Evolutionary conservation across 1,140 invertebrate species (phyloP).

Genomic region (Monochamus saltuarius): DNA sequence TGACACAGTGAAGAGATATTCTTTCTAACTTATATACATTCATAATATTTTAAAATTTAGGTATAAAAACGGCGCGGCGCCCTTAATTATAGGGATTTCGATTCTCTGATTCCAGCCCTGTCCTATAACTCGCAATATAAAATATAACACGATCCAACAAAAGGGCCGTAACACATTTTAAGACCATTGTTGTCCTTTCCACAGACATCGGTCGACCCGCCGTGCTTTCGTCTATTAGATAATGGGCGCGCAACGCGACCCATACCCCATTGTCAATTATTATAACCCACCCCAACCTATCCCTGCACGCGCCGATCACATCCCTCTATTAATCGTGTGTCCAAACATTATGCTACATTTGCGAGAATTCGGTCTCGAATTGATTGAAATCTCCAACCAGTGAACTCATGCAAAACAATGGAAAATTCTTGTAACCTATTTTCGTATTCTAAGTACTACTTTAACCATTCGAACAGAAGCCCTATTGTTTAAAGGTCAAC

Average conservation of each 20-base stretch:
- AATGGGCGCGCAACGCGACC: conserved; percentile 17
- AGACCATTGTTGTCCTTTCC: conserved; percentile 24
- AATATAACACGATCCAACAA: background rate
- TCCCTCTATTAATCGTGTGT: conserved; percentile 29
- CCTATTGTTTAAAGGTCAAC: too few relatives aligned
- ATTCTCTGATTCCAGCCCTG: background rate
- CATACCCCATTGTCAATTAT: conserved; percentile 19
- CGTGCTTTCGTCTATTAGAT: conserved; percentile 16
- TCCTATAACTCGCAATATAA: background rate
- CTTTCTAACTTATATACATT: too few relatives aligned
- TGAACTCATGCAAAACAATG: background rate
- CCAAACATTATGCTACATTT: conserved; percentile 31
- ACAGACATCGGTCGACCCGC: conserved; percentile 8
- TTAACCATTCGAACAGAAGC: too few relatives aligned
- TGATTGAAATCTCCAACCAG: conserved; percentile 5
- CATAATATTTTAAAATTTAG: too few relatives aligned
- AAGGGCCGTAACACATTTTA: conserved; percentile 21
- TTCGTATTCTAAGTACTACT: too few relatives aligned
- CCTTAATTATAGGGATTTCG: too few relatives aligned
- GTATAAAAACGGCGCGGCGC: too few relatives aligned
- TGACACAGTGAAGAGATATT: too few relatives aligned
- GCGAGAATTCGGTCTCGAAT: conserved; percentile 15
- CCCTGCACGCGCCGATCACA: conserved; percentile 13
- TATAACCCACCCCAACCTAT: conserved; percentile 22
- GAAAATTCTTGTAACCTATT: too few relatives aligned